A percentile compares a stretch with the other conserved stretches of the same genome.
Conservation (phyloP, 2,888 invertebrate genomes). For the Papilio protenor region DNA sequence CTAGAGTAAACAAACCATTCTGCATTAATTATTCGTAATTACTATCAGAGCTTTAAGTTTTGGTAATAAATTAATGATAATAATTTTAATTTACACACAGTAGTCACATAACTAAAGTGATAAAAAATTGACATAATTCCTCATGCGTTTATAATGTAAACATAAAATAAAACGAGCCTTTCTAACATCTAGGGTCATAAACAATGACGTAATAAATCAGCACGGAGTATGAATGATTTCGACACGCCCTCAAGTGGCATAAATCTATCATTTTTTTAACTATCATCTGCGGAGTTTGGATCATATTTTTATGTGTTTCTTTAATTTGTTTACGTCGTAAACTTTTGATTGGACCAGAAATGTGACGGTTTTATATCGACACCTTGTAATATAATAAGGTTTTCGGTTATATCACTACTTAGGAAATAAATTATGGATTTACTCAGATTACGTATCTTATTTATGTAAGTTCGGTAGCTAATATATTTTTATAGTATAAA, state of each 20-base stretch:
- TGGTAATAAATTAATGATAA: background rate
- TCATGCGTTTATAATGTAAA: background rate
- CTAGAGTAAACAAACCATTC: background rate
- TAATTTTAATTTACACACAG: conserved; percentile 4
- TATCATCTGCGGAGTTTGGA: conserved; percentile 53
- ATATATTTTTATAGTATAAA: background rate
- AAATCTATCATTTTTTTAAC: conserved; percentile 68
- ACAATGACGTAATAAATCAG: conserved; percentile 39
- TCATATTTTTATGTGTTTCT: conserved; percentile 64
- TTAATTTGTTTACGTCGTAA: conserved; percentile 58
- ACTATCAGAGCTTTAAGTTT: background rate
- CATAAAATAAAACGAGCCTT: conserved; percentile 31
- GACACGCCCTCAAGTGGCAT: conserved; percentile 61
- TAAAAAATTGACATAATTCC: background rate
- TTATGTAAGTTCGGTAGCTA: background rate
- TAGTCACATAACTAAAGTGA: conserved; percentile 3
- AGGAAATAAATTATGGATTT: conserved; percentile 14
- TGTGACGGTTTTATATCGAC: conserved; percentile 36
- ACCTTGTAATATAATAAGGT: conserved; percentile 11
- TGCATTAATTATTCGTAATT: background rate
- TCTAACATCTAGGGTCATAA: conserved; percentile 33
- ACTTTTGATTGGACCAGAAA: conserved; percentile 50
- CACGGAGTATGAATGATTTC: conserved; percentile 54
- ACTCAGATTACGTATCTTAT: background rate
- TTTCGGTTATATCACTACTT: background rate